Percentiles rank a stretch among this genome's conserved stretches.
phyloP scores from a whole-genome alignment of 1,140 invertebrate species.

The Diuraphis noxia region DNA sequence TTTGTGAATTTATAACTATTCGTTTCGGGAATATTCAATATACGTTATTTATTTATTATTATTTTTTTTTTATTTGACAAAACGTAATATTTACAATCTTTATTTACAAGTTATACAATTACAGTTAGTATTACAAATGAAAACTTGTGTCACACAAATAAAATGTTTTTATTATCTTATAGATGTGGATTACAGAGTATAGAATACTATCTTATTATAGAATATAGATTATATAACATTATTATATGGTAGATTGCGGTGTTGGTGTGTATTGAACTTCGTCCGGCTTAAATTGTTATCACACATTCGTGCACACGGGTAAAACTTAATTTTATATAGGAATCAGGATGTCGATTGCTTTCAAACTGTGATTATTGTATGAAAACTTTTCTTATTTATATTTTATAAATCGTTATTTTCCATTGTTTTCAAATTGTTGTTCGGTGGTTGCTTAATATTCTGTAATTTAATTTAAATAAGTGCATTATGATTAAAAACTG shows the following conservation, averaged over 20 bases:
- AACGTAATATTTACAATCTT: too few species aligned
- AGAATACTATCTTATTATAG: constrained; percentile 1
- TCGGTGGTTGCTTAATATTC: constrained; percentile 1
- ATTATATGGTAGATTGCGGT: neutral
- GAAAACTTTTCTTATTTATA: constrained; percentile 16
- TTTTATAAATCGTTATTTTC: constrained; percentile 3
- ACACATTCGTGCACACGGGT: neutral
- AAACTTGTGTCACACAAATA: too few species aligned
- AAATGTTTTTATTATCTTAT: neutral
- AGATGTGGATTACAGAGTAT: neutral
- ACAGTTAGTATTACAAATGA: too few species aligned
- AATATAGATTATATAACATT: constrained; percentile 12
- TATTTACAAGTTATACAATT: too few species aligned
- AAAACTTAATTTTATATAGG: constrained; percentile 7
- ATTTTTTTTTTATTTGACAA: too few species aligned
- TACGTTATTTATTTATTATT: too few species aligned
- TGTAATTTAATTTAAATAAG: constrained; percentile 17
- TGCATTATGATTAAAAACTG: neutral
- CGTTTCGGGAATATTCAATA: too few species aligned
- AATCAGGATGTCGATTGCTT: constrained; percentile 10
- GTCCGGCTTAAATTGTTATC: neutral
- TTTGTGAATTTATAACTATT: too few species aligned
- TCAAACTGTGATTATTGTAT: neutral
- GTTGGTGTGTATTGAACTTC: neutral
- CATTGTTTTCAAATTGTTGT: neutral